Evolutionary conservation across 2,888 invertebrate species (phyloP), one percentile per base, ranked within the genome.

Genomic region (Globia sparganii): DNA sequence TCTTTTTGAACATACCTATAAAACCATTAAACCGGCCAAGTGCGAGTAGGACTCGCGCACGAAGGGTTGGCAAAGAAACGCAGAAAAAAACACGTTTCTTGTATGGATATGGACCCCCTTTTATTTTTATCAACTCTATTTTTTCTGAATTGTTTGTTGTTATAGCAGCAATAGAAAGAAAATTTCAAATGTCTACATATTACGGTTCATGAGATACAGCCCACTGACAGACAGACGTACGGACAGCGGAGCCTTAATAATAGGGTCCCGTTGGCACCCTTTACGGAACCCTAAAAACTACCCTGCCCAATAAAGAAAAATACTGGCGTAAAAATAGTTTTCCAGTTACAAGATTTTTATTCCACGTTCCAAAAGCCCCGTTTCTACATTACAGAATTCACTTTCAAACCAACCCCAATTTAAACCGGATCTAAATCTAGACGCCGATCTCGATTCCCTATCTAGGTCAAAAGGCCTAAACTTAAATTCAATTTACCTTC

Each of bases 401-500:
- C 61, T 77, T 80, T 72, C 40, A 15, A 64, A 68, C n/a, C 18
- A 28, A 66, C 3, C 37, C 8, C 8, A 76, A 71, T 53, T 66
- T 46, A 53, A 83, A 64, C 13, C 40, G 4, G 9, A 67, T 78
- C 40, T 58, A 72, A 83, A 86, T 83, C 78, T 75, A 74, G 72
- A 25, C 59, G 5, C 49, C 66, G 13, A 83, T 87, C 69, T 70
- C 68, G 21, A 78, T 80, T 66, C 25, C 37, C 46, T 72, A 81
- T 78, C 77, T 67, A 74, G 79, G 88, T 84, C 80, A 83, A 62
- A 74, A 77, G 49, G 71, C 73, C 72, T 78, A 83, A 86, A 75
- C 49, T 53, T 68, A 75, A 80, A 77, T 75, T 72, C 46, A 58
- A 80, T 76, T 91, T 90, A 93, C 98, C 97, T 97, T 98, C 98